Percentiles rank a stretch among this genome's conserved stretches.
phyloP scores from a whole-genome alignment of 2,888 invertebrate genomes.

The Siphonodentalium dalli region DNA sequence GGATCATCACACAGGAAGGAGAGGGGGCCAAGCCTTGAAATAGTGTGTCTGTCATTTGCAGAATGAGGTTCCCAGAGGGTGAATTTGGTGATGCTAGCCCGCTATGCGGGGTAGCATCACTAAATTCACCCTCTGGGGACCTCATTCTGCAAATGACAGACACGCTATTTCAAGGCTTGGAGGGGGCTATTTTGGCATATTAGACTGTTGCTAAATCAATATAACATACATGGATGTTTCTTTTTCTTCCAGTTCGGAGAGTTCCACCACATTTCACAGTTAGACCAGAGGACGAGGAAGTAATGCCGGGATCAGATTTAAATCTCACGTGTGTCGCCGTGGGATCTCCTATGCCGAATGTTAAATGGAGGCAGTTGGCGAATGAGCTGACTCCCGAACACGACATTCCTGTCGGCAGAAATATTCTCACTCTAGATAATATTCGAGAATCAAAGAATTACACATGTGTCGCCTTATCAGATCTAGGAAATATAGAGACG shows the following conservation, averaged over 20 bases:
- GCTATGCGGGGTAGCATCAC: too few relatives aligned
- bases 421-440: constrained; percentile 84
- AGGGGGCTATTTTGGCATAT: too few relatives aligned
- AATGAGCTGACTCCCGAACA: constrained; percentile 80
- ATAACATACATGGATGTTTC: too few relatives aligned
- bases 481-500: constrained; percentile 86
- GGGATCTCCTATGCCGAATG: constrained; percentile 97
- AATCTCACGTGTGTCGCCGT: constrained; percentile 96
- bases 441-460: constrained; percentile 94
- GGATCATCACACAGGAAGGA: too few relatives aligned
- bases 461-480: constrained; percentile 95
- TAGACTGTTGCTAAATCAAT: too few relatives aligned
- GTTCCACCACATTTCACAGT: constrained; percentile 96
- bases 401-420: constrained; percentile 71
- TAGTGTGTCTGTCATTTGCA: too few relatives aligned
- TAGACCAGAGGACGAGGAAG: constrained; percentile 74
- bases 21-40: too few relatives aligned
- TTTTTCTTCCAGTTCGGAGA: constrained; percentile 78
- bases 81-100: too few relatives aligned
- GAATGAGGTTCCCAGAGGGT: too few relatives aligned
- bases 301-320: constrained; percentile 88
- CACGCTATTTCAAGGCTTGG: too few relatives aligned
- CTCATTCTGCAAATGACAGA: too few relatives aligned
- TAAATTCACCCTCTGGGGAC: too few relatives aligned
- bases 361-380: constrained; percentile 72